These are phyloP conservation scores for Yponomeuta cagnagella DNA, from an alignment of 2,888 invertebrate species.

Conservation along the genomic window DNA sequence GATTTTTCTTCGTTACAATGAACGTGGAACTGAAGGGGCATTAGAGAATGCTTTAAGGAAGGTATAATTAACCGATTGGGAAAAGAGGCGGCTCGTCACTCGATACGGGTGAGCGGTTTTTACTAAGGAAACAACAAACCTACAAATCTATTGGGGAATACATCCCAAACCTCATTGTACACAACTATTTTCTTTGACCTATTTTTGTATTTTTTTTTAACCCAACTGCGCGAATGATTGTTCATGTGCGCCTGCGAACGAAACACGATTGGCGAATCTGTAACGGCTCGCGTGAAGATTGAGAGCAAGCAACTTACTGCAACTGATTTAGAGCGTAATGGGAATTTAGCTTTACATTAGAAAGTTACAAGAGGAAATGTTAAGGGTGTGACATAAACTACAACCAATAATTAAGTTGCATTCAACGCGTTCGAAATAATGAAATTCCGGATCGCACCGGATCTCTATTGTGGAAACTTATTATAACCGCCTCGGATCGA, in stretches of 20 bases:
- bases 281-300: not conserved
- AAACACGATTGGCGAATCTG: too few species aligned
- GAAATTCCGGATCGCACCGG: conserved; percentile 68
- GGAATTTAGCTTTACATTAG: conserved; percentile 32
- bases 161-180: not conserved
- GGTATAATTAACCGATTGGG: not conserved
- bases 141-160: conserved; percentile 4
- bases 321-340: not conserved
- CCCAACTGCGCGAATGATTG: not conserved
- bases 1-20: conserved; percentile 14
- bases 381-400: conserved; percentile 57
- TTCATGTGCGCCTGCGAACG: not conserved
- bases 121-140: conserved; percentile 4
- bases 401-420: conserved; percentile 74
- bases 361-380: conserved; percentile 50
- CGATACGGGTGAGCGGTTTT: not conserved
- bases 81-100: not conserved
- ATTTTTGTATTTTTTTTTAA: not conserved
- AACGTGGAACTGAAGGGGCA: not conserved
- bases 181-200: not conserved
- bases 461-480: conserved; percentile 70
- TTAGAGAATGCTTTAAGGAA: not conserved
- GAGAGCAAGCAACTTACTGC: not conserved
- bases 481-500: conserved; percentile 54
- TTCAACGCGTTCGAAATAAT: conserved; percentile 72